Base-by-base conservation (phyloP, 1,140 invertebrate genomes). In the Drosophila navojoa region DNA sequence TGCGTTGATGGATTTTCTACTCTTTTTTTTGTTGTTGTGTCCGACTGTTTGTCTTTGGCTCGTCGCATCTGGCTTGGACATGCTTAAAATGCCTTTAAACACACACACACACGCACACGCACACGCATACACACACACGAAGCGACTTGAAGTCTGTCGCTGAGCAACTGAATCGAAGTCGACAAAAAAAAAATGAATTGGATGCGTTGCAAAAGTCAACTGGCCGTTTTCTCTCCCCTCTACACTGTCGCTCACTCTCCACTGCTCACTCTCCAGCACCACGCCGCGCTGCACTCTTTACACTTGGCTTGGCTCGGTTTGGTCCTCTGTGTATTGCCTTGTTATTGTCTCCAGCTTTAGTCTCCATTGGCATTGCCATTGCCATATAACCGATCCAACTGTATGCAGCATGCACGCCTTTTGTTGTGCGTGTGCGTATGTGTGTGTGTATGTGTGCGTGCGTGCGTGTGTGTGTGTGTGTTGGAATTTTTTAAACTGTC, bases 1-100 rank as follows among this genome's bases (percentile, higher is more conserved):
- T 89, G 85, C 84, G 84, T 89, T 89, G 84, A 89, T 89, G 84
- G 85, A 89, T 89, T 89, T 89, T 89, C 84, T 89, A 89, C 87
- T 90, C 75, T 71, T 80, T 72, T 72, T 82, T 72, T 53, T 44
- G 27, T 25, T 22, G 44, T 58, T 44, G 42, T 59, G 70, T 76
- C 63, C 58, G 62, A 47, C 63, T 79, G 79, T 81, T 74, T 81
- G 72, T 81, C 72, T 77, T 73, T 73, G 71, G 73, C 68, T 76
- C 69, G 73, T 66, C 70, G 71, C 74, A 76, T 70, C 71, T 74
- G 80, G 75, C 81, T 80, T 80, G 76, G 63, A 75, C 84, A 89
- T 89, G 84, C 85, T 89, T 89, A 90, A 89, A 90, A 89, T 89
- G 85, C 84, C 84, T 69, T 85, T 68, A 80, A 71, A 66, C 55